Percentiles rank a stretch among this genome's conserved stretches.
Evolutionary conservation across 1,140 invertebrate genomes (phyloP).

Genomic region (Aphis craccivora): DNA sequence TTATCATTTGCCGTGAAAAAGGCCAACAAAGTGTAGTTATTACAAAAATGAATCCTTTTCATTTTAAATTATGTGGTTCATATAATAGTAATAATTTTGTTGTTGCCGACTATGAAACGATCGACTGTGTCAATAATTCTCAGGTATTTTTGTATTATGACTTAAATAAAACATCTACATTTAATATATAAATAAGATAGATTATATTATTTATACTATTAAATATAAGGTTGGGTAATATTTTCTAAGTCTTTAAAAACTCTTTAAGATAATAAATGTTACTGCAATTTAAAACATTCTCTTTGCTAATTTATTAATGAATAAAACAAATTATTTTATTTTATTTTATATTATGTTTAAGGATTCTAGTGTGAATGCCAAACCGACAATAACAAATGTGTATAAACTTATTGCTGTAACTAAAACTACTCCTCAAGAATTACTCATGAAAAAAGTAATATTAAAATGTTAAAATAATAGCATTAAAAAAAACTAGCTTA

Average conservation of each 20-base stretch:
- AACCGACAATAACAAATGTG: constrained; percentile 22
- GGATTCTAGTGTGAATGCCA: constrained; percentile 17
- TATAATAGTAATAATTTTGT: constrained; percentile 53
- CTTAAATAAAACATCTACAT: background rate
- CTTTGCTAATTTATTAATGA: background rate
- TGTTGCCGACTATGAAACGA: constrained; percentile 34
- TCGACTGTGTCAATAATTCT: constrained; percentile 21
- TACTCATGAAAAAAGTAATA: constrained; percentile 50
- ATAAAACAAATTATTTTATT: background rate
- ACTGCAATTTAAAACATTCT: background rate
- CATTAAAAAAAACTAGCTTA: background rate
- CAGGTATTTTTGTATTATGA: constrained; percentile 25
- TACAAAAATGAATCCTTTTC: constrained; percentile 39
- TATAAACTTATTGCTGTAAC: constrained; percentile 49
- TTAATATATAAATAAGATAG: background rate
- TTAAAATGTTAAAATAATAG: background rate
- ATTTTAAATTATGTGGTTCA: constrained; percentile 49
- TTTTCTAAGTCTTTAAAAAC: background rate
- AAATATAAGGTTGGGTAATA: background rate
- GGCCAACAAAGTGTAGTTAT: constrained; percentile 48
- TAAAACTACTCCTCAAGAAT: constrained; percentile 51
- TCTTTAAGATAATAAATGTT: background rate
- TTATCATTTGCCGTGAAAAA: constrained; percentile 32
- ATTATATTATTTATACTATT: background rate
- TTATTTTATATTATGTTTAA: constrained; percentile 20